A percentile compares a stretch with the other conserved stretches of the same genome.
These are phyloP conservation scores for Diabrotica virgifera DNA, from an alignment of 1,140 invertebrate genomes.

Conservation along the genomic window DNA sequence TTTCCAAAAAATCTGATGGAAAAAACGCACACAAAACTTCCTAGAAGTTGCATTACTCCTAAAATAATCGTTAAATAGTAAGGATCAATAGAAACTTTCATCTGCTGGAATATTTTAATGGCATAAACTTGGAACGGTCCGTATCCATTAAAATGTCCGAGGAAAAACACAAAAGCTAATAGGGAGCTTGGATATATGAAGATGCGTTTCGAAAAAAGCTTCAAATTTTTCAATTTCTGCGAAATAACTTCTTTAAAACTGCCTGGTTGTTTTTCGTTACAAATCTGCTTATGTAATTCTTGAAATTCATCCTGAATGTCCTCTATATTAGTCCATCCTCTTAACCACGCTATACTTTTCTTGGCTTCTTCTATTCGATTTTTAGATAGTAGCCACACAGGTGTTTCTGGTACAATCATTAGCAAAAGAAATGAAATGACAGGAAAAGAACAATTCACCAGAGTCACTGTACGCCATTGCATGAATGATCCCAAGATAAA, in stretches of 20 bases:
- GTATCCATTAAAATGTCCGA: conserved; percentile 70
- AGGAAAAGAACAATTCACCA: conserved; percentile 65
- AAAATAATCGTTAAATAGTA: conserved; percentile 69
- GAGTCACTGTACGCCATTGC: conserved; percentile 65
- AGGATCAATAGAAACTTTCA: conserved; percentile 68
- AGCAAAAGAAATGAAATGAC: conserved; percentile 62
- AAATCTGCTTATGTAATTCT: conserved; percentile 43
- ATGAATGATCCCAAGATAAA: conserved; percentile 67
- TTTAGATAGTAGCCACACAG: conserved; percentile 68
- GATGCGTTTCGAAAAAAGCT: conserved; percentile 49
- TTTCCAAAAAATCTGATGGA: conserved; percentile 70
- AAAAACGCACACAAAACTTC: conserved; percentile 60
- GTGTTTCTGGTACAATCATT: conserved; percentile 72
- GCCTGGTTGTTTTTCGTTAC: conserved; percentile 6
- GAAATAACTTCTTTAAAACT: not conserved
- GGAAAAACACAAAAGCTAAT: conserved; percentile 63
- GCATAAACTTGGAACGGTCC: conserved; percentile 68
- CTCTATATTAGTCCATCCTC: conserved; percentile 60
- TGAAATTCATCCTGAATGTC: conserved; percentile 58
- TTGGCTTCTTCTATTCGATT: conserved; percentile 58
- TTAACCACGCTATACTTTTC: conserved; percentile 60
- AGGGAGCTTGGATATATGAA: conserved; percentile 65
- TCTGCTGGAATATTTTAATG: conserved; percentile 64
- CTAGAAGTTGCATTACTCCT: conserved; percentile 64
- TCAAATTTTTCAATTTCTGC: conserved; percentile 36